These are phyloP conservation scores for Istiophorus platypterus DNA, from an alignment of 2,113 vertebrate genomes.

Conservation along the genomic window DNA sequence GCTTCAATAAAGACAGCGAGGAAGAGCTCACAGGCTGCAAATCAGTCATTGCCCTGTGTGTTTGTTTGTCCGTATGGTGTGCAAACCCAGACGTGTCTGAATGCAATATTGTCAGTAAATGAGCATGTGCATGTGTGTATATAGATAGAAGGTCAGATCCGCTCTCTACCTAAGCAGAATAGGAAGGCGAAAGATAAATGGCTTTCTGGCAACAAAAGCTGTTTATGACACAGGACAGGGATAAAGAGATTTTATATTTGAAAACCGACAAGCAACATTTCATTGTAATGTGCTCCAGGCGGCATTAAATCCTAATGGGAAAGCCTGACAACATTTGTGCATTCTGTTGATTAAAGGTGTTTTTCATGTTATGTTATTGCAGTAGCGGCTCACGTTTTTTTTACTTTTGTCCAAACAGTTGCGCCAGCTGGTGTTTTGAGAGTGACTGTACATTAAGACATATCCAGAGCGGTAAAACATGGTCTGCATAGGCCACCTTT, in stretches of 20 bases:
- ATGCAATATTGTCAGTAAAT: not conserved
- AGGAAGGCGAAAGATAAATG: slow-evolving; percentile 21
- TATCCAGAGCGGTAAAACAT: not conserved
- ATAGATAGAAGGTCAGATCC: not conserved
- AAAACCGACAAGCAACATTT: slow-evolving; percentile 38
- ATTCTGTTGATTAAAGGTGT: slow-evolving; percentile 23
- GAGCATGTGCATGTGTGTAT: not conserved
- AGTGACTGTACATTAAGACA: slow-evolving; percentile 8
- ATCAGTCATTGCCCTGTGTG: slow-evolving; percentile 59
- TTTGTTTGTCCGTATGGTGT: slow-evolving; percentile 6
- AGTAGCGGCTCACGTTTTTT: slow-evolving; percentile 19
- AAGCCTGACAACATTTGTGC: slow-evolving; percentile 22
- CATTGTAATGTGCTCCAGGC: slow-evolving; percentile 30
- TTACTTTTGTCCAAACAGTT: slow-evolving; percentile 9
- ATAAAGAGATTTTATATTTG: slow-evolving; percentile 50
- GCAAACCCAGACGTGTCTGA: slow-evolving; percentile 9
- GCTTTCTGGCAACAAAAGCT: slow-evolving; percentile 33
- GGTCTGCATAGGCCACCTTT: slow-evolving; percentile 8
- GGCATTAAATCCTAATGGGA: slow-evolving; percentile 42
- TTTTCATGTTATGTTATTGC: slow-evolving; percentile 29
- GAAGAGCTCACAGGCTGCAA: slow-evolving; percentile 39
- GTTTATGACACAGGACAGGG: slow-evolving; percentile 39
- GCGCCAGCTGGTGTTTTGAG: not conserved
- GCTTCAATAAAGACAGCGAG: slow-evolving; percentile 49
- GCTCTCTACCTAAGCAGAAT: slow-evolving; percentile 1